These are phyloP conservation scores for Xanthorhoe designata DNA, from an alignment of 2,888 invertebrate species.

Conservation along the genomic window DNA sequence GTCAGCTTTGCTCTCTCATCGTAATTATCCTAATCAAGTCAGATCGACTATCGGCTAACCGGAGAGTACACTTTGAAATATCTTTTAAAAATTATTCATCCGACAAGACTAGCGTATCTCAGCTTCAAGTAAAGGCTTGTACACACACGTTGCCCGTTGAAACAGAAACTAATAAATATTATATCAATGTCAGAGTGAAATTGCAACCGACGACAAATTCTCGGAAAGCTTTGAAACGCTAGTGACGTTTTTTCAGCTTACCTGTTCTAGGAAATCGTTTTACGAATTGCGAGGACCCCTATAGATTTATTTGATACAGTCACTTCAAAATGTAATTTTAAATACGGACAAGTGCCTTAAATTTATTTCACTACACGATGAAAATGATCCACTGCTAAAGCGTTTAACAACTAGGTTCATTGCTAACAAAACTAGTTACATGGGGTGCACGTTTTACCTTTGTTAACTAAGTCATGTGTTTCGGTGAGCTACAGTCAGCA, in stretches of 20 bases:
- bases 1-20: background rate
- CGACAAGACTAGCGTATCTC: background rate
- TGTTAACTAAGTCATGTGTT: too few species aligned
- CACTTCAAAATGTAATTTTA: background rate
- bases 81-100: background rate
- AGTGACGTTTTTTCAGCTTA: background rate
- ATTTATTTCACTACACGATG: too few species aligned
- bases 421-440: too few species aligned
- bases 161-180: background rate
- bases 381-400: background rate
- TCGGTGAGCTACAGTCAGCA: too few species aligned
- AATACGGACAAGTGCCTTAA: too few species aligned
- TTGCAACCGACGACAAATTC: background rate
- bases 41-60: background rate
- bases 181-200: background rate
- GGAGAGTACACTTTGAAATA: background rate
- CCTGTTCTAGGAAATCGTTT: background rate
- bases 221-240: background rate
- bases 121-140: background rate
- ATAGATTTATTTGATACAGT: background rate
- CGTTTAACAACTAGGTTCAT: background rate
- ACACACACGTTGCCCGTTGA: background rate
- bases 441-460: too few species aligned
- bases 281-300: too few species aligned
- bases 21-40: background rate